phyloP scores from a whole-genome alignment of 2,113 vertebrate species.

The Taurulus bubalis region DNA sequence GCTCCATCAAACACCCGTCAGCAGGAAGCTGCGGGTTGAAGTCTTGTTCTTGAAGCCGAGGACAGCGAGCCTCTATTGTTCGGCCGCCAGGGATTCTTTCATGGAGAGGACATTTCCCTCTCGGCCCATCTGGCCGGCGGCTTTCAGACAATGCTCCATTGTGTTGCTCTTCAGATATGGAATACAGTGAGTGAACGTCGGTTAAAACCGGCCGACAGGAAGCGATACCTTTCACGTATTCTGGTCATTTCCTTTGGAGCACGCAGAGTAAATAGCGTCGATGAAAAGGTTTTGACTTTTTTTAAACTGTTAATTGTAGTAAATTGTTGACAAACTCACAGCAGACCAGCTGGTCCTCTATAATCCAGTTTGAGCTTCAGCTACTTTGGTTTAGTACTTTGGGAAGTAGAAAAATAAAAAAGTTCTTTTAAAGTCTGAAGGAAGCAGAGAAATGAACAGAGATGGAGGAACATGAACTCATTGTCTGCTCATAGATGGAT shows the following conservation, averaged over 20 bases:
- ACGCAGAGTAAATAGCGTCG: neutral
- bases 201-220: neutral
- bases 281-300: conserved; percentile 1
- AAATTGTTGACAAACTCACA: neutral
- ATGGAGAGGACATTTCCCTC: conserved; percentile 13
- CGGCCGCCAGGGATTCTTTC: conserved; percentile 52
- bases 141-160: conserved; percentile 16
- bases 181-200: too few species aligned
- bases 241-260: neutral
- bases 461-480: neutral
- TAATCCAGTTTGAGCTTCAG: too few species aligned
- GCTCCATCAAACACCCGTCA: conserved; percentile 58
- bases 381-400: neutral
- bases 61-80: conserved; percentile 54
- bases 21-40: conserved; percentile 57
- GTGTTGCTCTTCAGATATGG: neutral
- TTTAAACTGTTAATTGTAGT: neutral
- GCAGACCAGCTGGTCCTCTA: neutral
- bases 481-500: neutral
- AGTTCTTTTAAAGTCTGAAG: neutral
- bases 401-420: too few species aligned
- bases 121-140: conserved; percentile 30
- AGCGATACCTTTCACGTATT: neutral
- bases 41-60: conserved; percentile 51
- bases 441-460: neutral